phyloP scores from a whole-genome alignment of 2,888 invertebrate species.

The Patella depressa region DNA sequence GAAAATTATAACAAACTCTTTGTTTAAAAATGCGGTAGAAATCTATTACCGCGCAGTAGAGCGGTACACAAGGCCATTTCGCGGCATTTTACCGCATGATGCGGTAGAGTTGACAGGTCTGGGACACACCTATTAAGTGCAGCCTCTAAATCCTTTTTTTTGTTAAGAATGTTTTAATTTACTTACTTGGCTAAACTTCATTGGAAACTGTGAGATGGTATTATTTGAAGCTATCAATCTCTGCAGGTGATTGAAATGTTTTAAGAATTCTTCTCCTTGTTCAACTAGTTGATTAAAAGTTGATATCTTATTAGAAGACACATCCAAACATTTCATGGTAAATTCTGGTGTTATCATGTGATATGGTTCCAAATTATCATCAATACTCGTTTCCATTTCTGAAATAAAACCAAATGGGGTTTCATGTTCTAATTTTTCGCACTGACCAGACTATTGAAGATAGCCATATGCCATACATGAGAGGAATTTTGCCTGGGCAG shows the following conservation, averaged over 20 bases:
- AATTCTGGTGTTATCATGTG: constrained; percentile 7
- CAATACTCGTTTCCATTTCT: constrained; percentile 46
- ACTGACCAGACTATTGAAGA: too few relatives aligned
- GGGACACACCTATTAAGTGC: too few relatives aligned
- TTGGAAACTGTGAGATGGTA: constrained; percentile 49
- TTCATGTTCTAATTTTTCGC: too few relatives aligned
- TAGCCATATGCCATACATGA: too few relatives aligned
- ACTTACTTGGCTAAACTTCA: constrained; percentile 50
- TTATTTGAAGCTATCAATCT: constrained; percentile 54
- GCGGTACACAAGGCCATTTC: too few relatives aligned
- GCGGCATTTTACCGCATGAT: too few relatives aligned
- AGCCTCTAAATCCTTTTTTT: too few relatives aligned
- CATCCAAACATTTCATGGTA: constrained; percentile 42
- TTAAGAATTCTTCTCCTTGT: constrained; percentile 29
- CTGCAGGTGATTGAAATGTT: constrained; percentile 42
- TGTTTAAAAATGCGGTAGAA: too few relatives aligned
- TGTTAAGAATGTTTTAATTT: background rate
- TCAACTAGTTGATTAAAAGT: constrained; percentile 40
- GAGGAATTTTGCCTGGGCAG: too few relatives aligned
- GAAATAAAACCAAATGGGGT: constrained; percentile 11
- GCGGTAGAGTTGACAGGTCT: too few relatives aligned
- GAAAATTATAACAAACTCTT: too few relatives aligned
- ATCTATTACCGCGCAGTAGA: too few relatives aligned
- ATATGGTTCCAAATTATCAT: constrained; percentile 20
- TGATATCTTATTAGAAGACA: constrained; percentile 54